Conservation (phyloP, 2,113 vertebrate genomes). For the Brachypteracias leptosomus region DNA sequence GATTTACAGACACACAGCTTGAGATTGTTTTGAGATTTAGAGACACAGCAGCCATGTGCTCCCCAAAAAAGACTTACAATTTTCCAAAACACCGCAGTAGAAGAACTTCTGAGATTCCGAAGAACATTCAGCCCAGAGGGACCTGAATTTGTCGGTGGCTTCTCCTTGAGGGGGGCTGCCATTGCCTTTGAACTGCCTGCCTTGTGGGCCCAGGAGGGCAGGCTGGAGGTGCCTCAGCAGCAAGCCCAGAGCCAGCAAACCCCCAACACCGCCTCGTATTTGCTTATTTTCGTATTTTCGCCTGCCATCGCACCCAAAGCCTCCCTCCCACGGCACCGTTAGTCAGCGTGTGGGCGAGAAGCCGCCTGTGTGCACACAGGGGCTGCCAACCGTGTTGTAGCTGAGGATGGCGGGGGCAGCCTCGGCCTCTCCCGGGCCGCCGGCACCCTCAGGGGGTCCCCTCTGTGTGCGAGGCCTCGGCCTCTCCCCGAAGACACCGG, state of each 20-base stretch:
- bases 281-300: background rate
- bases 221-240: background rate
- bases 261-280: background rate
- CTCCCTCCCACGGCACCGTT: conserved; percentile 22
- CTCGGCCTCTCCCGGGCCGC: background rate
- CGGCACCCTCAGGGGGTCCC: background rate
- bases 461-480: background rate
- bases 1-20: background rate
- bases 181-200: accelerated
- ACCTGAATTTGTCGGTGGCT: background rate
- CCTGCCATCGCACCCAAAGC: conserved; percentile 5
- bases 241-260: background rate
- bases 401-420: background rate
- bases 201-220: too few relatives aligned
- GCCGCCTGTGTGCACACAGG: background rate
- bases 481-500: background rate
- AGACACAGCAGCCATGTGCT: background rate
- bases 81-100: background rate
- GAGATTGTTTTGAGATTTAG: too few relatives aligned
- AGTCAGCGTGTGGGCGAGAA: conserved; percentile 2
- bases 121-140: background rate
- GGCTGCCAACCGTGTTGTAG: background rate
- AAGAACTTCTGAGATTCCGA: background rate
- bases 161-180: background rate
- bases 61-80: too few relatives aligned